These are phyloP conservation scores for Macrochelys suwanniensis DNA, from an alignment of 2,797 vertebrate species.

Conservation along the genomic window DNA sequence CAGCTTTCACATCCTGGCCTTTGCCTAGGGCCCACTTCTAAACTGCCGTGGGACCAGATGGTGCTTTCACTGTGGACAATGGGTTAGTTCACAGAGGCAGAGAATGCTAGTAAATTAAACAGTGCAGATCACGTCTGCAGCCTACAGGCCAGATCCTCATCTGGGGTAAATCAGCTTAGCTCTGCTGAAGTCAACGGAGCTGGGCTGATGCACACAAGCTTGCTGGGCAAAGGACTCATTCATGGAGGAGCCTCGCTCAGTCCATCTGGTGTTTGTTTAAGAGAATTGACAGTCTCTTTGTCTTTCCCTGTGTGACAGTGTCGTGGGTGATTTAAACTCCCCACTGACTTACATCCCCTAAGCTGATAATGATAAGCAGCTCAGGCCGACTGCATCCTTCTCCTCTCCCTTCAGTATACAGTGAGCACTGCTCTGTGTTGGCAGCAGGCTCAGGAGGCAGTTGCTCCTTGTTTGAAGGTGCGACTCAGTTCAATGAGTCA, in stretches of 20 bases:
- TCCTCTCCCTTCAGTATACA: conserved; percentile 79
- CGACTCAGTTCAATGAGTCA: not conserved
- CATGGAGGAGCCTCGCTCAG: not conserved
- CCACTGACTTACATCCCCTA: conserved; percentile 87
- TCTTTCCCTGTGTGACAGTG: conserved; percentile 63
- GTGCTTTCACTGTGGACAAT: not conserved
- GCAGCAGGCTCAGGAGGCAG: conserved; percentile 42
- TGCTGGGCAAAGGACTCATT: not conserved
- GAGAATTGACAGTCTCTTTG: conserved; percentile 51
- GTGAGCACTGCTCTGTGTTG: conserved; percentile 57
- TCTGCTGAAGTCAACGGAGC: fast-evolving
- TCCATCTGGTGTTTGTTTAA: conserved; percentile 48
- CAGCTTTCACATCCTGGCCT: not conserved
- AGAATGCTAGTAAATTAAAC: not conserved
- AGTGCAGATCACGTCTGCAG: not conserved
- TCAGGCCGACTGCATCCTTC: conserved; percentile 79
- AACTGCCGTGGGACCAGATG: not conserved
- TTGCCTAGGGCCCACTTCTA: not conserved
- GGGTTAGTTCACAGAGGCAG: not conserved
- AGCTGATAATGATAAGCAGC: conserved; percentile 90
- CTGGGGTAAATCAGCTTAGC: not conserved
- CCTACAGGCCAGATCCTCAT: not conserved
- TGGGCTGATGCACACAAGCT: not conserved
- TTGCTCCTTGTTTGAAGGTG: not conserved
- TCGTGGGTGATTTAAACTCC: conserved; percentile 79